phyloP scores from a whole-genome alignment of 2,888 invertebrate genomes.

The Boloria selene region DNA sequence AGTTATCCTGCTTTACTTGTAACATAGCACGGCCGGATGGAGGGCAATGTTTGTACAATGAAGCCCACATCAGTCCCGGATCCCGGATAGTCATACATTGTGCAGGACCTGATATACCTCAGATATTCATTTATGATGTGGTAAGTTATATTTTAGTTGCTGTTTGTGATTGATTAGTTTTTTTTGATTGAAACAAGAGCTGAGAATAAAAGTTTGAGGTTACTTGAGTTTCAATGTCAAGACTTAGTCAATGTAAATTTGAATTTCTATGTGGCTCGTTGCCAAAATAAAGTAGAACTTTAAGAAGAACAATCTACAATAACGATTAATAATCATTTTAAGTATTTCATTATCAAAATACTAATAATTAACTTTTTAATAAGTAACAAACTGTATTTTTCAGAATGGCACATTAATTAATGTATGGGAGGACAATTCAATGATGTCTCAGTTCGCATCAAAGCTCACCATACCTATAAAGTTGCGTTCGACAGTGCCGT shows the following conservation, averaged over 20 bases:
- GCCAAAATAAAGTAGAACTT: background rate
- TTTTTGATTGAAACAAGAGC: too few species aligned
- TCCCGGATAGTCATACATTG: conserved; percentile 89
- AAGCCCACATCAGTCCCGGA: conserved; percentile 85
- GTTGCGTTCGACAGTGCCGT: conserved; percentile 83
- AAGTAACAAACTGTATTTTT: conserved; percentile 18
- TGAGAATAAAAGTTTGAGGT: too few species aligned
- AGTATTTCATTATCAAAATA: too few species aligned
- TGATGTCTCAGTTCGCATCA: conserved; percentile 73
- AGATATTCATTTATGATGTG: conserved; percentile 83
- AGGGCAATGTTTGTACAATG: conserved; percentile 85
- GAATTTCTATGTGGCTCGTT: background rate
- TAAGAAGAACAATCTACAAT: too few species aligned
- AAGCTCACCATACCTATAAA: conserved; percentile 81
- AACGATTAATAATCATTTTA: too few species aligned
- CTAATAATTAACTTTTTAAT: too few species aligned
- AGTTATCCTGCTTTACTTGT: conserved; percentile 90
- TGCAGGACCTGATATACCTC: conserved; percentile 92
- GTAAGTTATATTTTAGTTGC: conserved; percentile 58
- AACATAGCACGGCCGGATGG: conserved; percentile 77
- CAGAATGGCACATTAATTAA: conserved; percentile 63
- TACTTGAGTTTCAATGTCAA: too few species aligned
- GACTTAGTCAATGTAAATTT: background rate
- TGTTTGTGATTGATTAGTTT: background rate
- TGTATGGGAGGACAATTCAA: conserved; percentile 87